phyloP scores from a whole-genome alignment of 2,113 vertebrate genomes.

The Pteruthius melanotis region DNA sequence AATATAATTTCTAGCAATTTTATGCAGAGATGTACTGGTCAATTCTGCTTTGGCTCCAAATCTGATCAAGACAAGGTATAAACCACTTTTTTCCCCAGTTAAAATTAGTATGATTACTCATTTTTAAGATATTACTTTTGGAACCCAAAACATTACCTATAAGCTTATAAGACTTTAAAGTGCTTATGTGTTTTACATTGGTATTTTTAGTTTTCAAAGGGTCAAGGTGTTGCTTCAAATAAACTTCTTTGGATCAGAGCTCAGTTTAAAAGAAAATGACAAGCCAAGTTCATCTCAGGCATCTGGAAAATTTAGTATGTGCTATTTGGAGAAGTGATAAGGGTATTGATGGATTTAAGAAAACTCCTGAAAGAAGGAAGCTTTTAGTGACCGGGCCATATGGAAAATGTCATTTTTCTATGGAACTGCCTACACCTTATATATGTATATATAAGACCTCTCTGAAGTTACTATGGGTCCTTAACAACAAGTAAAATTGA shows the following conservation, averaged over 20 bases:
- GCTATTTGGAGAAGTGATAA: neutral
- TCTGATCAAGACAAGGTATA: neutral
- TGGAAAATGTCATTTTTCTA: neutral
- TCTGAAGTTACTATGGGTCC: neutral
- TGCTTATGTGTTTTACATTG: neutral
- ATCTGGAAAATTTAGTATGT: neutral
- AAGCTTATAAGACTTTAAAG: neutral
- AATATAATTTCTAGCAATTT: neutral
- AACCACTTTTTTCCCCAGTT: neutral
- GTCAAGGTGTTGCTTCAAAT: neutral
- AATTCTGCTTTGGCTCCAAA: neutral
- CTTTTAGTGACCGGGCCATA: neutral
- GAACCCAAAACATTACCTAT: neutral
- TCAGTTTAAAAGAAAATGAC: neutral
- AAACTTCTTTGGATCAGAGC: neutral
- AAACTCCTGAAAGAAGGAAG: neutral
- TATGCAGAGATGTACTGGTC: neutral
- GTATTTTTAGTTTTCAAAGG: neutral
- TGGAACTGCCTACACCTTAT: neutral
- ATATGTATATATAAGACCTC: neutral
- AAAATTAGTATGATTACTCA: neutral
- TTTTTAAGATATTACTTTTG: neutral
- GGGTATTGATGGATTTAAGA: neutral
- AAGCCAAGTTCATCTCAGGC: neutral
- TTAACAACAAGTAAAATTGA: neutral